phyloP scores from a whole-genome alignment of 2,797 vertebrate species.

The Manis crassicaudata region DNA sequence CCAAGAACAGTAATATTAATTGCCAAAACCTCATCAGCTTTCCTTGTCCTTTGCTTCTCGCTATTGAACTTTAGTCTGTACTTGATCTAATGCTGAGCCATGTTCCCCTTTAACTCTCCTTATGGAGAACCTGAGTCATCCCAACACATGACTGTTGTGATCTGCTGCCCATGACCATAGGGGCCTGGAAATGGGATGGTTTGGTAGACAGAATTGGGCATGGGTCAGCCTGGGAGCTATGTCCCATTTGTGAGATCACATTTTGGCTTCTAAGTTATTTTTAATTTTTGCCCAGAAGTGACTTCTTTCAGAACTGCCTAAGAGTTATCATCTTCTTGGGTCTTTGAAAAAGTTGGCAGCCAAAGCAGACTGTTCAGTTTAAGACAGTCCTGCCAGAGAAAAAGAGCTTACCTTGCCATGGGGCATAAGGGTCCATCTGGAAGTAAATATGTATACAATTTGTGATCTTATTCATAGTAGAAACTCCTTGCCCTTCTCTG shows the following conservation, averaged over 20 bases:
- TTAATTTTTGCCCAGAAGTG: not conserved
- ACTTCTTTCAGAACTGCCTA: conserved; percentile 37
- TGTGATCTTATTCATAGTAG: not conserved
- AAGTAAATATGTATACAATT: not conserved
- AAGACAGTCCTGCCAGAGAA: not conserved
- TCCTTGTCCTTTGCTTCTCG: not conserved
- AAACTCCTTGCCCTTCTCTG: not conserved
- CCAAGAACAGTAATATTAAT: not conserved
- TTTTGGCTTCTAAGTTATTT: not conserved
- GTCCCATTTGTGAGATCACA: not conserved
- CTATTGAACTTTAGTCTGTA: not conserved
- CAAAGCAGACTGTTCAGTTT: not conserved
- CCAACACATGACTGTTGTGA: not conserved
- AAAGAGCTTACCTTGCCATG: not conserved
- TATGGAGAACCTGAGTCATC: conserved; percentile 11
- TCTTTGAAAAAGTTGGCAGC: not conserved
- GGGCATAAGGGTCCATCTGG: not conserved
- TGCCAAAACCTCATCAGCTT: not conserved
- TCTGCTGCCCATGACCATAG: not conserved
- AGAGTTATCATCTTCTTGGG: not conserved
- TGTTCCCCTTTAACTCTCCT: not conserved
- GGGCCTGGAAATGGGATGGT: not conserved
- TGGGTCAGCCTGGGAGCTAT: not conserved
- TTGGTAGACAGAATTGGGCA: not conserved
- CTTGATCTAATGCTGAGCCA: not conserved